Percentiles rank a stretch among this genome's conserved stretches.
Conservation (phyloP, 2,888 invertebrate species). For the Apotomis betuletana region DNA sequence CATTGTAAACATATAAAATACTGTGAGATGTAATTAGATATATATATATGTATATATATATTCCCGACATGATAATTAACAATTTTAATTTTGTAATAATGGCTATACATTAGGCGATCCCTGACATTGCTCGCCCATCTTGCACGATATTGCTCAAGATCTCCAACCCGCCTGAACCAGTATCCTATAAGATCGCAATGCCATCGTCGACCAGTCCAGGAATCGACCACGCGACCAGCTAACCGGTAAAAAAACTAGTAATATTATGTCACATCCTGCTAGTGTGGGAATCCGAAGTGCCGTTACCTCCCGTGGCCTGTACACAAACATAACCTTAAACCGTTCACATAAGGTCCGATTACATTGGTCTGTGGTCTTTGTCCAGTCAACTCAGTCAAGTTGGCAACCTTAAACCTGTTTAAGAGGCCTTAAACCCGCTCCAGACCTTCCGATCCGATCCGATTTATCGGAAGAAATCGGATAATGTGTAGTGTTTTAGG, state of each 20-base stretch:
- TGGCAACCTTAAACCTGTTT: background rate
- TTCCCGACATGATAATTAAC: no score
- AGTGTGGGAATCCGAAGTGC: constrained; percentile 22
- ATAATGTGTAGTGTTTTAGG: no score
- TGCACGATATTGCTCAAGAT: no score
- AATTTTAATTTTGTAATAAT: no score
- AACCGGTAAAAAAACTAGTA: constrained; percentile 28
- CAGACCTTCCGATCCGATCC: no score
- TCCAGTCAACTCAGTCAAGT: background rate
- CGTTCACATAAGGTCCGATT: background rate
- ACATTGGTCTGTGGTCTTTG: background rate
- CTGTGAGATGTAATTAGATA: no score
- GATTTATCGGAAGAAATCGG: no score
- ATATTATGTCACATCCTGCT: constrained; percentile 33
- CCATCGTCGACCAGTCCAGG: background rate
- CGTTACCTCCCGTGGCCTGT: constrained; percentile 9
- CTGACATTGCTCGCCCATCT: no score
- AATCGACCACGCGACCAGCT: background rate
- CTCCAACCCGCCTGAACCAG: background rate
- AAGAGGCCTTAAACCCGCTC: no score
- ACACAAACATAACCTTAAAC: background rate
- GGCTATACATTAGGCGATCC: no score
- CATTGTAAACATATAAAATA: no score
- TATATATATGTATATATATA: no score
- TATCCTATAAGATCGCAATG: background rate